Evolutionary conservation across 1,140 invertebrate species (phyloP), one percentile per base, ranked within the genome.

Genomic region (Branchinecta lynchi): DNA sequence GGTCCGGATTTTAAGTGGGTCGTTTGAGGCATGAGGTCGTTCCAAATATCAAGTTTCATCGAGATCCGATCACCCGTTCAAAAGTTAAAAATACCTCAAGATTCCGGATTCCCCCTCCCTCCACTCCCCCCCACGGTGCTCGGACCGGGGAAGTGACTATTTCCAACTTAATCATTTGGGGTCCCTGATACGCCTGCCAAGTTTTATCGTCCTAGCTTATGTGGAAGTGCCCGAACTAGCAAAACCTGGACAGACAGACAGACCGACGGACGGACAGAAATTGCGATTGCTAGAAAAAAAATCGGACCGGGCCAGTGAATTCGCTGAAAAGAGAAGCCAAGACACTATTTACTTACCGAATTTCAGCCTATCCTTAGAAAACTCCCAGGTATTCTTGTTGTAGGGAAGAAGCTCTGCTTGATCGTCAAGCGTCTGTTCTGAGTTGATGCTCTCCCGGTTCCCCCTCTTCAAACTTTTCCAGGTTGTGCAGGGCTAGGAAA

Each of bases 371-470:
- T 93, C 89, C 17, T 86, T 80, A 0, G 92, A 90, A 78, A 96
- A 93, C 78, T 96, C 93, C 82, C 88, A 96, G 74, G 86, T 86
- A 12, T 60, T 60, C 70, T 86, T 85, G 76, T 97, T 87, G 72
- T 96, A 97, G 0, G 93, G 92, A 65, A 97, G 79, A 20, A 93
- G 80, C 72, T 93, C 90, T 0, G 91, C 92, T 81, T 97, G 93
- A 76, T 96, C 92, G 67, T 90, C 89, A 0, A 96, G 81, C 0
- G 88, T 87, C 17, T 95, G 77, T 9, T 93, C 89, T 0, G 91
- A 91, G 81, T 96, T 96, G 8, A 95, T 82, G 66, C 86, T 87
- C 68, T 87, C 87, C 8, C 88, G 77, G 8, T 86, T 84, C 0
- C 91, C 91, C 91, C 76, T 89, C 84, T 72, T 88, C 86, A 74